These are phyloP conservation scores for Numenius phaeopus DNA, from an alignment of 2,797 vertebrate species.

Conservation along the genomic window DNA sequence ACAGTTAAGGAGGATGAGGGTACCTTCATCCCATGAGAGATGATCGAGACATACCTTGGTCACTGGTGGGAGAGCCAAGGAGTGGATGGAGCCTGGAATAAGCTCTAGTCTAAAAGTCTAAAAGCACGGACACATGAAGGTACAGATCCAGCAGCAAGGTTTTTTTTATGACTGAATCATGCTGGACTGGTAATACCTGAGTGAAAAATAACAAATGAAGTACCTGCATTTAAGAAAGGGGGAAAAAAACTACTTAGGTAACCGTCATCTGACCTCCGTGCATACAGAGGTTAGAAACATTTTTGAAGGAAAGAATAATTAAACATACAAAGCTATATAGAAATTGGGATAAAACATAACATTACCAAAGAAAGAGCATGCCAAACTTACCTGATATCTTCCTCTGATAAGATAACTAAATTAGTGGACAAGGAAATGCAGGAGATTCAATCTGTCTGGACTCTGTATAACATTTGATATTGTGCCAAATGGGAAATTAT, in stretches of 20 bases:
- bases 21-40: neutral
- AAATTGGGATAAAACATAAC: neutral
- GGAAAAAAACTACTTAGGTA: neutral
- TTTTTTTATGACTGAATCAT: neutral
- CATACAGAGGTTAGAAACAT: neutral
- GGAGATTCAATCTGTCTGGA: conserved; percentile 1
- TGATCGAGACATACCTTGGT: neutral
- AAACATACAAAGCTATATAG: neutral
- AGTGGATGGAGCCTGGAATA: neutral
- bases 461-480: neutral
- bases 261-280: neutral
- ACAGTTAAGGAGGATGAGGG: neutral
- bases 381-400: neutral
- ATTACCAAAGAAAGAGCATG: neutral
- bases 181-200: neutral
- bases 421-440: conserved; percentile 20
- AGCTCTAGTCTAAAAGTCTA: neutral
- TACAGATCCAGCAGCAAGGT: neutral
- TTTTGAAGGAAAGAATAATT: neutral
- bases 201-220: neutral
- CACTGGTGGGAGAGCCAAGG: neutral
- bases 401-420: conserved; percentile 16
- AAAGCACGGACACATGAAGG: neutral
- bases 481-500: neutral
- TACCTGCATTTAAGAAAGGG: neutral